Percentiles rank a stretch among this genome's conserved stretches.
These are phyloP conservation scores for Corvus hawaiiensis DNA, from an alignment of 2,113 vertebrate species.

Conservation along the genomic window DNA sequence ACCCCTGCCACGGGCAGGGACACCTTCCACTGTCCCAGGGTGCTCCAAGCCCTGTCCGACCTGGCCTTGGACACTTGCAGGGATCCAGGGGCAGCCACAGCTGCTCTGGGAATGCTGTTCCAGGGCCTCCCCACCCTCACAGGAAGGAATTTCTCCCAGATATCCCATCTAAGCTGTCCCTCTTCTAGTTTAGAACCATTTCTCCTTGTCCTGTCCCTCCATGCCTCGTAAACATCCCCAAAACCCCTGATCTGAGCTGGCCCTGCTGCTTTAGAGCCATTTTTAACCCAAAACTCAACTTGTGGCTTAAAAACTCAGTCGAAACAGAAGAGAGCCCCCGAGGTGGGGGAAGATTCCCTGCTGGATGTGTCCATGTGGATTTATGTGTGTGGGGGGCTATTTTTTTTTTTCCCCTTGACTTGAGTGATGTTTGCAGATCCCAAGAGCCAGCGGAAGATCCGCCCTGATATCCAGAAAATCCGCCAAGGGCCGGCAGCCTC, in stretches of 20 bases:
- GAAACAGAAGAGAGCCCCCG: neutral
- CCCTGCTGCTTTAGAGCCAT: neutral
- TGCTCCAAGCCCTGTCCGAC: rapidly evolving
- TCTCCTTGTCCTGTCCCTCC: neutral
- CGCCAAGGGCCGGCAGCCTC: constrained; percentile 83
- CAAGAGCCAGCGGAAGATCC: constrained; percentile 71
- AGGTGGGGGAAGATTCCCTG: neutral
- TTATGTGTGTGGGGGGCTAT: neutral
- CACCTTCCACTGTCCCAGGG: rapidly evolving
- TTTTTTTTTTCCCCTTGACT: constrained; percentile 5
- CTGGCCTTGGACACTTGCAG: neutral
- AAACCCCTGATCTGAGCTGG: neutral
- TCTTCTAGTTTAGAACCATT: neutral
- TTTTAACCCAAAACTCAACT: neutral
- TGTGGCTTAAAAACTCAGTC: neutral
- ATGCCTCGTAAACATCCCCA: rapidly evolving
- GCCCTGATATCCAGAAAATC: constrained; percentile 81
- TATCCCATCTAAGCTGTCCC: no score
- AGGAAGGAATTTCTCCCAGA: neutral
- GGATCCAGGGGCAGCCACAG: neutral
- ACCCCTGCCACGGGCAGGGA: neutral
- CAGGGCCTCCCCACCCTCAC: rapidly evolving
- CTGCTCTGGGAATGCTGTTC: rapidly evolving
- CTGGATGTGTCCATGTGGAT: neutral
- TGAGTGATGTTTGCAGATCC: constrained; percentile 74